Percentiles rank a stretch among this genome's conserved stretches.
phyloP scores from a whole-genome alignment of 2,797 vertebrate species.

The Pseudochromis fuscus region DNA sequence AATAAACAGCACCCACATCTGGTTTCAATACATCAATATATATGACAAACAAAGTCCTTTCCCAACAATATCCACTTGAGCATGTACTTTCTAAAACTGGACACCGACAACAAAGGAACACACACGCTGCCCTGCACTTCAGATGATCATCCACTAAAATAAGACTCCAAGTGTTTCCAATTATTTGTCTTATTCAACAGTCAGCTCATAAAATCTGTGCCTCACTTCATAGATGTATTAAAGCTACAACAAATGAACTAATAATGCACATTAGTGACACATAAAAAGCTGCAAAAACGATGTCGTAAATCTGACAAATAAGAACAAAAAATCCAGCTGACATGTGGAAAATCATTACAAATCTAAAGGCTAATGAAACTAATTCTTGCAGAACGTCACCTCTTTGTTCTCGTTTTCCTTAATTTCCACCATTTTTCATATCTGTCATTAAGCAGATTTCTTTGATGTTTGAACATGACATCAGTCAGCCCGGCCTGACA shows the following conservation, averaged over 20 bases:
- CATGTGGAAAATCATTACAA: constrained; percentile 12
- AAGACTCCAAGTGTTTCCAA: constrained; percentile 37
- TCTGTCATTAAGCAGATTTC: constrained; percentile 16
- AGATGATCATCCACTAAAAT: constrained; percentile 53
- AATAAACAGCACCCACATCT: constrained; percentile 68
- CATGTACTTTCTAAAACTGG: constrained; percentile 40
- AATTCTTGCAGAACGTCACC: constrained; percentile 19
- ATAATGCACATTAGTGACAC: constrained; percentile 27
- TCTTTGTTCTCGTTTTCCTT: constrained; percentile 45
- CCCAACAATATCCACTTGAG: constrained; percentile 38
- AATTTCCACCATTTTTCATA: constrained; percentile 10
- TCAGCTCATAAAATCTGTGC: constrained; percentile 18
- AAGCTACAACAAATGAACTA: constrained; percentile 22
- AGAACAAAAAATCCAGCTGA: neutral
- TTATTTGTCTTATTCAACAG: constrained; percentile 22
- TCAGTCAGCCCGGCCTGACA: constrained; percentile 47
- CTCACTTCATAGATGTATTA: constrained; percentile 9
- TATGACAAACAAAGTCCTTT: constrained; percentile 64
- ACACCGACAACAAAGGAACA: constrained; percentile 46
- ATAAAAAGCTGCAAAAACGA: too few relatives aligned
- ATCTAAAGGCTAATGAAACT: constrained; percentile 1
- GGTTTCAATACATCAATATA: constrained; percentile 61
- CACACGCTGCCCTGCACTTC: constrained; percentile 13
- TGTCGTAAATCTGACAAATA: constrained; percentile 25
- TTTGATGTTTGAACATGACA: constrained; percentile 49